Evolutionary conservation across 1,140 invertebrate species (phyloP).

Genomic region (Calliphora vicina): DNA sequence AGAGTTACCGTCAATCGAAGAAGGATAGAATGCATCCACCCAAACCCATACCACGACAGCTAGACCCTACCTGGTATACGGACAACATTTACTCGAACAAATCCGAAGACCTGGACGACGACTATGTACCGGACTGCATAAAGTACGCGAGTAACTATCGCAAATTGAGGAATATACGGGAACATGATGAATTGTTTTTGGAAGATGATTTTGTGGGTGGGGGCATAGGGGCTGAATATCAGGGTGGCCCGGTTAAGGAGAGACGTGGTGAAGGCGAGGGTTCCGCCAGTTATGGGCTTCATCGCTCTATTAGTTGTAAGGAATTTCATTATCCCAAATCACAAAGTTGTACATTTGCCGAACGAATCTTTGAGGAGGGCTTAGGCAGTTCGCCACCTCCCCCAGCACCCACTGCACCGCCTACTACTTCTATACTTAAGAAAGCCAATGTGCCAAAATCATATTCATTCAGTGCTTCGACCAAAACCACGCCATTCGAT

Average conservation of each 20-base stretch:
- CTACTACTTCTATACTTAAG: slow-evolving; percentile 55
- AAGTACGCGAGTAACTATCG: slow-evolving; percentile 56
- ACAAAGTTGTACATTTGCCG: slow-evolving; percentile 60
- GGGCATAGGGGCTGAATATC: not conserved
- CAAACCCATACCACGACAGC: slow-evolving; percentile 63
- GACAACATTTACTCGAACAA: slow-evolving; percentile 66
- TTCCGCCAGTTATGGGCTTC: slow-evolving; percentile 52
- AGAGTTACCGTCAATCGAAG: slow-evolving; percentile 61
- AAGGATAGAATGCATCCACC: slow-evolving; percentile 65
- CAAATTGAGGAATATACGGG: slow-evolving; percentile 53
- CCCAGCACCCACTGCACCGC: slow-evolving; percentile 12
- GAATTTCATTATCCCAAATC: slow-evolving; percentile 62
- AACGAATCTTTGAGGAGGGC: slow-evolving; percentile 30
- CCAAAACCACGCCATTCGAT: slow-evolving; percentile 60
- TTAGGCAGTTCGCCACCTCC: slow-evolving; percentile 25
- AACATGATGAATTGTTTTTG: slow-evolving; percentile 53
- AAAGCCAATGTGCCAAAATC: slow-evolving; percentile 59
- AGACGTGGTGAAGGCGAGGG: slow-evolving; percentile 57
- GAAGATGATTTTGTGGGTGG: slow-evolving; percentile 32
- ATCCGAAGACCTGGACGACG: slow-evolving; percentile 60
- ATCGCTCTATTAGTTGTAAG: slow-evolving; percentile 60
- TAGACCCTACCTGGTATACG: slow-evolving; percentile 61
- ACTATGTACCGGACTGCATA: slow-evolving; percentile 58
- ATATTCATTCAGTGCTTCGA: slow-evolving; percentile 56
- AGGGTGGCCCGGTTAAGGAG: slow-evolving; percentile 38